Evolutionary conservation across 2,888 invertebrate genomes (phyloP), one percentile per base, ranked within the genome.

Genomic region (Thereva nobilitata): DNA sequence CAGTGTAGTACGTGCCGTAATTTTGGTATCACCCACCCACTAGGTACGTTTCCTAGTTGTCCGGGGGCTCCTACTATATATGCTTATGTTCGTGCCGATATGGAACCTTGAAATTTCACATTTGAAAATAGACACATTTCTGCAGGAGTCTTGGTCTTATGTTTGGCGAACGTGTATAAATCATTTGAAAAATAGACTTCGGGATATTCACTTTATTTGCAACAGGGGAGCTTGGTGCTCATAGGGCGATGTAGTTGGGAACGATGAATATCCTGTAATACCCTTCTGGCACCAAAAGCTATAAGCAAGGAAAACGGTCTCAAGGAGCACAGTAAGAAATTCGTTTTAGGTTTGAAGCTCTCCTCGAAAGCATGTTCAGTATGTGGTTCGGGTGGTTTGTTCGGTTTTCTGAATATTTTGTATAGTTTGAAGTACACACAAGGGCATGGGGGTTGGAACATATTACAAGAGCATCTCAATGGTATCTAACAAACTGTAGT

Each of bases 131-230:
- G 56, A 56, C 56, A 44, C 6, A 56, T 42, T 56, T 44, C 34
- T 12, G n/a, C 44, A 2, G 42, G 44, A 44, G 35, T 44, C 44
- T 34, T 47, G 9, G 37, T 42, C 34, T 37, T 44, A 35, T 44
- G 42, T 34, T 56, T 12, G 44, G 56, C 35, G 23, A 23, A 23
- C 23, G 23, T 23, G 44, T 42, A 56, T 56, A 56, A 56, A 56
- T 56, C 56, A 56, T 56, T 56, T 56, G 56, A 56, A 56, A 56
- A 56, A 56, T 56, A 56, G 56, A 56, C 56, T 56, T 42, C 34
- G 56, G 56, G 45, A 56, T 56, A 56, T 56, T 56, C 56, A 56
- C 56, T 56, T 56, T 56, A 56, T 56, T 56, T 56, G 56, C 56
- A 56, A 56, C 44, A 56, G 42, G 56, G 23, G 44, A 34, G 44